Evolutionary conservation across 2,888 invertebrate species (phyloP).

Genomic region (Antitype chi): DNA sequence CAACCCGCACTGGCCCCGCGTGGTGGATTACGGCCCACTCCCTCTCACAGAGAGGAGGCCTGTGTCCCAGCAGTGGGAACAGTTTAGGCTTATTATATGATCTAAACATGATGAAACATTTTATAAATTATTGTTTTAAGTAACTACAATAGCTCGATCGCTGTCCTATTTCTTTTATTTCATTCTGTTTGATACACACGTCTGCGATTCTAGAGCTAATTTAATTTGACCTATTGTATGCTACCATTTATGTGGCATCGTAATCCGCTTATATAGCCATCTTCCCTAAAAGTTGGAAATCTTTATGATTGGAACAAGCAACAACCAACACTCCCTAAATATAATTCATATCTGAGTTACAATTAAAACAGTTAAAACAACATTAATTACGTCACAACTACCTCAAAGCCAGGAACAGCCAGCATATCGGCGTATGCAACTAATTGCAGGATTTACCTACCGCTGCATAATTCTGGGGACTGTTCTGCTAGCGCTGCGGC

Average conservation of each 20-base stretch:
- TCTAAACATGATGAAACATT: no score
- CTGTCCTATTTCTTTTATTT: neutral
- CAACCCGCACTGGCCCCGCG: no score
- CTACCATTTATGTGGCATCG: neutral
- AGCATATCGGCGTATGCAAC: slow-evolving; percentile 32
- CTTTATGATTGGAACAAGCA: neutral
- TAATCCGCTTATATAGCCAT: no score
- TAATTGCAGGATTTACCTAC: slow-evolving; percentile 57
- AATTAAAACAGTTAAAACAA: neutral
- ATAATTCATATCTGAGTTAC: neutral
- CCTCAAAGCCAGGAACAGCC: slow-evolving; percentile 26
- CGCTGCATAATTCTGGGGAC: slow-evolving; percentile 26
- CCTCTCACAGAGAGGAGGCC: no score
- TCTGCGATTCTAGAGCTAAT: no score
- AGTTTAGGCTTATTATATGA: no score
- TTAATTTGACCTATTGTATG: no score
- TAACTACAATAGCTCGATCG: no score
- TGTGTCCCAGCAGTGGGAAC: no score
- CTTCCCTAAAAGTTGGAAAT: neutral
- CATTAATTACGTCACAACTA: slow-evolving; percentile 10
- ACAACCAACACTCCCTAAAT: neutral
- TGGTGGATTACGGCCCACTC: no score
- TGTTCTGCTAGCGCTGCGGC: neutral
- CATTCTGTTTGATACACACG: no score
- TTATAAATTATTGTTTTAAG: no score